A percentile compares a stretch with the other conserved stretches of the same genome.
phyloP scores from a whole-genome alignment of 2,113 vertebrate species.

The Prolemur simus region DNA sequence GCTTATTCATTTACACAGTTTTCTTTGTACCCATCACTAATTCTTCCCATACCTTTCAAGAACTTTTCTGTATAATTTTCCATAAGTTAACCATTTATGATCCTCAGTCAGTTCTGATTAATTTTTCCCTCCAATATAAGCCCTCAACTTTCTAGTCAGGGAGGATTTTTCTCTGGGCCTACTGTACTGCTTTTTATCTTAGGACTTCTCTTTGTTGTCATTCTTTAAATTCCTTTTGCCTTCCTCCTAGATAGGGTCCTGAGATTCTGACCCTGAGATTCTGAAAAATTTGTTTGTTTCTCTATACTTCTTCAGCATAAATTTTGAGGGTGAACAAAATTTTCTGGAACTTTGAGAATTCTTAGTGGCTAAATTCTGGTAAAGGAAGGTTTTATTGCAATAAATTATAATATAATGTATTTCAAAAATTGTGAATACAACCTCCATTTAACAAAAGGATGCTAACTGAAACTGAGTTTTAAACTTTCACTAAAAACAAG shows the following conservation, averaged over 20 bases:
- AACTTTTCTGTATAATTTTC: not conserved
- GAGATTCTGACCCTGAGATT: not conserved
- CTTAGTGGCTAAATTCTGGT: not conserved
- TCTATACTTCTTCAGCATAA: not conserved
- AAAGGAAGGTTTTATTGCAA: not conserved
- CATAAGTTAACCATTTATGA: not conserved
- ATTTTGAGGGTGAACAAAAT: not conserved
- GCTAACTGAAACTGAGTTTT: conserved; percentile 10
- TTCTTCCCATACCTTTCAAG: not conserved
- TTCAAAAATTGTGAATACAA: not conserved
- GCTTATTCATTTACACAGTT: not conserved
- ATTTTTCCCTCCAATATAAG: not conserved
- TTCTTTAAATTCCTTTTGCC: conserved; percentile 11
- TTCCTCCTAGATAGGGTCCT: not conserved
- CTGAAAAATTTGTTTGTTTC: conserved; percentile 1
- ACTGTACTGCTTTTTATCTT: not conserved
- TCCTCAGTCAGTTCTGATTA: not conserved
- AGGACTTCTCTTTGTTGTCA: not conserved
- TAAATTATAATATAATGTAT: not conserved
- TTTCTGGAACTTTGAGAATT: not conserved
- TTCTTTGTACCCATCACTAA: not conserved
- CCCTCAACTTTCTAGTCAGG: not conserved
- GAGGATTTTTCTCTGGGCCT: not conserved
- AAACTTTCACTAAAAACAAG: not conserved
- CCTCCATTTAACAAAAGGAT: not conserved